Percentiles rank a stretch among this genome's conserved stretches.
These are phyloP conservation scores for Lithodes maja DNA, from an alignment of 2,888 invertebrate genomes.

Conservation along the genomic window DNA sequence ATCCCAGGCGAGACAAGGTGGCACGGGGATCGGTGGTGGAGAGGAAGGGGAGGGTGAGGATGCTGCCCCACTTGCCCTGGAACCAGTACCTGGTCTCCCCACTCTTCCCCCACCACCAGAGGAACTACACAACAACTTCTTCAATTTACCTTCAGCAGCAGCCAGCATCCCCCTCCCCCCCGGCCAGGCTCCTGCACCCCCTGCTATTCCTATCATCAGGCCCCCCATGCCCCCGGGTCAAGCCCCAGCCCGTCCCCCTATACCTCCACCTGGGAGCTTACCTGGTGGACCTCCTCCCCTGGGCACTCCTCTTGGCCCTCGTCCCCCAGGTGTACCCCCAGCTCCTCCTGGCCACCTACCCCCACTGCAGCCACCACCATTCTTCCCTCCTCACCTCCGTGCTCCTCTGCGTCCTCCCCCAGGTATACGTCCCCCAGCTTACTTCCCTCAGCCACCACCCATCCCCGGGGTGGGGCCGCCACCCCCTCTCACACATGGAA, in stretches of 20 bases:
- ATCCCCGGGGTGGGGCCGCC: slow-evolving; percentile 74
- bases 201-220: slow-evolving; percentile 50
- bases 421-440: slow-evolving; percentile 72
- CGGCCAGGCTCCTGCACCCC: slow-evolving; percentile 50
- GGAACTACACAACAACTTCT: slow-evolving; percentile 80
- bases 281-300: slow-evolving; percentile 79
- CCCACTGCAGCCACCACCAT: slow-evolving; percentile 75
- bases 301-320: slow-evolving; percentile 77
- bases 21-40: slow-evolving; percentile 68
- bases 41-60: slow-evolving; percentile 71
- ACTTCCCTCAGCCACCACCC: slow-evolving; percentile 72
- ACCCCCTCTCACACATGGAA: slow-evolving; percentile 77
- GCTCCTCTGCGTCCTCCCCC: slow-evolving; percentile 74
- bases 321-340: slow-evolving; percentile 75
- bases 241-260: slow-evolving; percentile 75
- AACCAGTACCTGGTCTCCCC: slow-evolving; percentile 87
- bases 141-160: slow-evolving; percentile 77
- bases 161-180: slow-evolving; percentile 64
- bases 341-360: slow-evolving; percentile 74
- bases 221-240: slow-evolving; percentile 74
- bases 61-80: slow-evolving; percentile 75
- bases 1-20: slow-evolving; percentile 86
- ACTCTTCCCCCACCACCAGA: slow-evolving; percentile 81
- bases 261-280: slow-evolving; percentile 75
- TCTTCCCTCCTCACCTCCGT: slow-evolving; percentile 75